phyloP scores from a whole-genome alignment of 2,888 invertebrate species.

The Pterobdella sp. region DNA sequence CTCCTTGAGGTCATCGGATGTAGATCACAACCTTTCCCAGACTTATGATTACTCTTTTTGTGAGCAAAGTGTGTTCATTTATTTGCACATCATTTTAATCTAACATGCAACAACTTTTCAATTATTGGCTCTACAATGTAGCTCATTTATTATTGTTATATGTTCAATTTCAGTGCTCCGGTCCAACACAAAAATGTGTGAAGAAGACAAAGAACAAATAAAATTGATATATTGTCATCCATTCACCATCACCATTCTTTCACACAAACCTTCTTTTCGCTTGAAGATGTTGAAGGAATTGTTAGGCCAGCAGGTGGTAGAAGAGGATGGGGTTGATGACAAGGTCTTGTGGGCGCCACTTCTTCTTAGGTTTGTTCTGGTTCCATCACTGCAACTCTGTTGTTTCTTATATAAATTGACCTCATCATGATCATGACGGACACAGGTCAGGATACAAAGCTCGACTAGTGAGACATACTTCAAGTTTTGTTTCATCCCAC shows the following conservation, averaged over 20 bases:
- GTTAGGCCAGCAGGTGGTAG: slow-evolving; percentile 14
- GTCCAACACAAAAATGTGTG: slow-evolving; percentile 30
- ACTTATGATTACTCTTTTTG: no score
- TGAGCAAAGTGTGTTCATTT: no score
- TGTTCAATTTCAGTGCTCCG: slow-evolving; percentile 33
- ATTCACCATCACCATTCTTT: slow-evolving; percentile 14
- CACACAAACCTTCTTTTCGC: background rate
- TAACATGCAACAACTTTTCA: no score
- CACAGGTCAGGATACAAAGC: slow-evolving; percentile 1
- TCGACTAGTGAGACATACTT: background rate
- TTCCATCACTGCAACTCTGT: background rate
- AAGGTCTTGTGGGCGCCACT: slow-evolving; percentile 21
- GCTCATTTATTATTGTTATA: no score
- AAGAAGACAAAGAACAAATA: background rate
- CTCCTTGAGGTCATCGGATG: no score
- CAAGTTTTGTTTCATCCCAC: background rate
- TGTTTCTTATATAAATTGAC: background rate
- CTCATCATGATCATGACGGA: background rate
- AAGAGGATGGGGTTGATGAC: background rate
- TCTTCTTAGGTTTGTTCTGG: slow-evolving; percentile 22
- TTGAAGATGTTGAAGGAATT: background rate
- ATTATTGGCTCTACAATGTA: no score
- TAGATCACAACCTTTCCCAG: no score
- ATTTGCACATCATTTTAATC: no score
- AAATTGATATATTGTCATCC: background rate